These are phyloP conservation scores for Hypotaenidia philippensis DNA, from an alignment of 2,797 vertebrate species.

Conservation along the genomic window DNA sequence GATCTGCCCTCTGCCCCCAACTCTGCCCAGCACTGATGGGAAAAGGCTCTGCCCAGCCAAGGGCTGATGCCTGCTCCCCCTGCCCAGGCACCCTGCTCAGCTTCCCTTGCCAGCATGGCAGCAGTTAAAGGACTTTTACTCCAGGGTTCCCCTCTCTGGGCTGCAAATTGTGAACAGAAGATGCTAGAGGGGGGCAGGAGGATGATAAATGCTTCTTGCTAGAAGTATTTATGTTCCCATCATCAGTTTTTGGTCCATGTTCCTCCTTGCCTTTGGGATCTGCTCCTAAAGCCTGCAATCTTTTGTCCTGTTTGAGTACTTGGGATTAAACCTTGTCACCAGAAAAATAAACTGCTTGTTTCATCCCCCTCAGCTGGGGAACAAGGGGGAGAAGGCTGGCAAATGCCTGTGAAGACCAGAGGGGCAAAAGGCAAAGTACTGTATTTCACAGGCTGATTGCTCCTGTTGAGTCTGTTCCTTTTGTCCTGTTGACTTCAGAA, in stretches of 20 bases:
- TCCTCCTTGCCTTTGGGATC: neutral
- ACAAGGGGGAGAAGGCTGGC: neutral
- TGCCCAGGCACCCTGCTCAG: neutral
- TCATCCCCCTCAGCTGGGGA: neutral
- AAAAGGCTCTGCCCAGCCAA: neutral
- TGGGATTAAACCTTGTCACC: neutral
- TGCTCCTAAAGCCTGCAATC: neutral
- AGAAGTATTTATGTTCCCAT: neutral
- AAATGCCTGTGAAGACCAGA: neutral
- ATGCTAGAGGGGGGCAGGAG: neutral
- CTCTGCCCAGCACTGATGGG: neutral
- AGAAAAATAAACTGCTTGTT: neutral
- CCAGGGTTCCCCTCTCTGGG: neutral
- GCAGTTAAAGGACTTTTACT: neutral
- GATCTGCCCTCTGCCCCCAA: accelerated
- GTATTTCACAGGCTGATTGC: neutral
- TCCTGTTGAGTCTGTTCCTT: neutral
- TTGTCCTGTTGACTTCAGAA: neutral
- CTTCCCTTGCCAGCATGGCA: neutral
- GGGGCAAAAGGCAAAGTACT: neutral
- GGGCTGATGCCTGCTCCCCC: neutral
- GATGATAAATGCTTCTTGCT: neutral
- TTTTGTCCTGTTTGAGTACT: neutral
- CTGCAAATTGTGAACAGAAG: neutral
- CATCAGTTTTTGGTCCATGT: neutral